Evolutionary conservation across 1,140 invertebrate species (phyloP), one percentile per base, ranked within the genome.

Genomic region (Patella vulgata): DNA sequence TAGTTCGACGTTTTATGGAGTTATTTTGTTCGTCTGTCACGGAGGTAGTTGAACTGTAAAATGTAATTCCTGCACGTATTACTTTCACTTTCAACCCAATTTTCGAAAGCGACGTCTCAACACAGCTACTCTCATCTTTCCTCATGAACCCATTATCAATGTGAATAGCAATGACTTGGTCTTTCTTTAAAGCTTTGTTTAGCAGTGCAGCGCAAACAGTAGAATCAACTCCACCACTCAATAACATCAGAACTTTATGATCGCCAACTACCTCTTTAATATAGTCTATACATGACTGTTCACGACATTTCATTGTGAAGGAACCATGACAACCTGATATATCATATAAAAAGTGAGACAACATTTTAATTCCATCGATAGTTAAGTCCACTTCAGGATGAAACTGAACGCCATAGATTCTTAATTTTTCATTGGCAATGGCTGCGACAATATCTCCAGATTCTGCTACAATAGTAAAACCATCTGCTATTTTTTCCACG

Each of bases 141-240:
- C 97, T 89, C 95, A 99, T 97, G 82, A 99, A 99, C 52, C 97
- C 97, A 86, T 99, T 99, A 84, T 99, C 96, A 71, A 99, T 97
- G 85, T 99, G 97, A 63, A 99, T 88, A 39, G 96, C 95, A 77
- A 98, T 94, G 23, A 99, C 87, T 86, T 98, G 94, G 70, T 97
- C 93, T 70, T 91, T 89, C 65, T 88, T 87, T 25, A 99, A 86
- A 11, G 96, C 95, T 84, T 93, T 93, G 78, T 94, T 90, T 47
- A 99, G 86, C 40, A 99, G 85, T 19, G 96, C 96, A 27, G 96
- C 96, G 87, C 96, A 99, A 11, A 99, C 97, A 47, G 96, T 96
- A 0, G 96, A 99, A 85, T 99, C 97, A 11, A 99, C 97, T 30
- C 97, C 97, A 28, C 97, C 97, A 82, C 95, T 97, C 39, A 97